phyloP scores from a whole-genome alignment of 2,888 invertebrate genomes.

The Miltochrista miniata region DNA sequence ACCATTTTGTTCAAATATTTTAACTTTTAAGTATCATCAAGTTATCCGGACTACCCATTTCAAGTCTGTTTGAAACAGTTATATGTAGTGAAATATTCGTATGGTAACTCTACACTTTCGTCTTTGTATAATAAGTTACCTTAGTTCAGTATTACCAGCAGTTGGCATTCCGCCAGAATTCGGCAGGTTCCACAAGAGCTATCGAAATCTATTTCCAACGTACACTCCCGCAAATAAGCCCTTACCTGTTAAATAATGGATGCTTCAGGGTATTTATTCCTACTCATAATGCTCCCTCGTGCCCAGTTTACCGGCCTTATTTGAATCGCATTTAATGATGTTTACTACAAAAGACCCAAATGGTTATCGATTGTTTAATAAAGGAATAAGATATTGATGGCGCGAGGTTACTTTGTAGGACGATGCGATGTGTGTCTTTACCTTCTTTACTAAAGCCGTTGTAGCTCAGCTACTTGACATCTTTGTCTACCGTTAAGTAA shows the following conservation, averaged over 20 bases:
- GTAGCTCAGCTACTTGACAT: too few relatives aligned
- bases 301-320: conserved; percentile 38
- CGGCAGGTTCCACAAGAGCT: conserved; percentile 30
- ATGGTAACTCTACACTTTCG: too few relatives aligned
- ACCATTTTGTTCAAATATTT: too few relatives aligned
- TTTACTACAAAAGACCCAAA: conserved; percentile 37
- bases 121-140: too few relatives aligned
- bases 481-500: too few relatives aligned
- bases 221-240: conserved; percentile 45
- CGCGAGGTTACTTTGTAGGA: too few relatives aligned
- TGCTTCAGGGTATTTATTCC: conserved; percentile 39
- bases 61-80: too few relatives aligned
- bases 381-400: neutral
- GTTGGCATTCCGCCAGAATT: conserved; percentile 48
- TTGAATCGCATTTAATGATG: conserved; percentile 52
- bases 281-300: conserved; percentile 24
- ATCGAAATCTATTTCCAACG: conserved; percentile 50
- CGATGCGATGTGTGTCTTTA: too few relatives aligned
- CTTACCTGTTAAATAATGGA: conserved; percentile 70
- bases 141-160: neutral
- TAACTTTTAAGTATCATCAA: too few relatives aligned
- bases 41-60: too few relatives aligned
- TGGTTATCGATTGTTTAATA: conserved; percentile 30
- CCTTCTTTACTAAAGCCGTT: too few relatives aligned
- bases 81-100: too few relatives aligned